Evolutionary conservation across 2,113 vertebrate species (phyloP), one percentile per base, ranked within the genome.

Genomic region (Copsychus sechellarum): DNA sequence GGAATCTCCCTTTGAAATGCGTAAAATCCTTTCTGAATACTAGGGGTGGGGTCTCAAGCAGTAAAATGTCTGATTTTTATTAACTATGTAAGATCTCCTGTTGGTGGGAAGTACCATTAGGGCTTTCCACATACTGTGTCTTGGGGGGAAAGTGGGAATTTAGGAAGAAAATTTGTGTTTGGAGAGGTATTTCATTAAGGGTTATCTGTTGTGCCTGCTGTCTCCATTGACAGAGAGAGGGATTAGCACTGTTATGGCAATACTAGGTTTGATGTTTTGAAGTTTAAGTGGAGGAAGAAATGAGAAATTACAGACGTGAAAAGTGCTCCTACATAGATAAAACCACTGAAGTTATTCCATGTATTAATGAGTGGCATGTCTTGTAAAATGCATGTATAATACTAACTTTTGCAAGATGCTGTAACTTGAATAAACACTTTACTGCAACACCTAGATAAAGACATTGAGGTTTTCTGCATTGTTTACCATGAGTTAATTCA

Each of bases 1-100:
- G 51, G 76, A 80, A 90, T 88, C 86, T 87, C 64, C 74, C 67
- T 88, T 81, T 86, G 88, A 88, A 74, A 77, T 71, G 51, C 50
- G 50, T 34, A n/a, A 88, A 50, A 34, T 34, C 5, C 56, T 71
- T 89, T 78, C 20, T 51, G 61, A 89, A 40, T 67, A 58, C 21
- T 29, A 47, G 26, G 15, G 8, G 5, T 19, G n/a, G 6, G 9
- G 16, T 92, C 36, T 72, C 40, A 56, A 40, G 28, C 65, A 1
- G 1, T 66, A 56, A 78, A 78, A 78, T 22, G 7, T n/a, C 64
- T 86, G n/a, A 38, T 45, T 76, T 94, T 81, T 74, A 48, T 92
- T 60, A 86, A 62, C 31, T 18, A 3, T 21, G 1, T 56, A 19
- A 71, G 80, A 26, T 81, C 42, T 74, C 14, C 50, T 86, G 3